A percentile compares a stretch with the other conserved stretches of the same genome.
These are phyloP conservation scores for Martes martes DNA, from an alignment of 2,113 vertebrate genomes.

Conservation along the genomic window DNA sequence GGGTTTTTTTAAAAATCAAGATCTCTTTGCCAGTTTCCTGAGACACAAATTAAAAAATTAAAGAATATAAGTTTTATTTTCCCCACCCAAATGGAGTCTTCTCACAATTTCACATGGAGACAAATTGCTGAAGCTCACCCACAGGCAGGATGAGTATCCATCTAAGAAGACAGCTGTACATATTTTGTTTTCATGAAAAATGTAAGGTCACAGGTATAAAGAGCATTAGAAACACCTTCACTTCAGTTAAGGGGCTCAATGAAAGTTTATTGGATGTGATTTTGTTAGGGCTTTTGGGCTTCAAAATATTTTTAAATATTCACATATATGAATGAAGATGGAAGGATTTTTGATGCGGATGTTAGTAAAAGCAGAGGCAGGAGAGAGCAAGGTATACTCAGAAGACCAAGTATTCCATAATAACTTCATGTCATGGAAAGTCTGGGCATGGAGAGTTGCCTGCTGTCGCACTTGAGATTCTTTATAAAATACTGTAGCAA, in stretches of 20 bases:
- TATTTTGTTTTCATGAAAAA: neutral
- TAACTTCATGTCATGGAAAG: neutral
- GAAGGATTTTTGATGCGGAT: neutral
- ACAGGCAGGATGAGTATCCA: neutral
- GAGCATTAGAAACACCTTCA: neutral
- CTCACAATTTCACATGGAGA: neutral
- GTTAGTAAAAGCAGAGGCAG: neutral
- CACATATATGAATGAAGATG: neutral
- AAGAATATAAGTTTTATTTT: neutral
- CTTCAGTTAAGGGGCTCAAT: neutral
- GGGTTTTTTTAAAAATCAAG: neutral
- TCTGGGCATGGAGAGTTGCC: neutral
- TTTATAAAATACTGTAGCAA: neutral
- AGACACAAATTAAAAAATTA: conserved; percentile 11
- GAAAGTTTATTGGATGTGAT: neutral
- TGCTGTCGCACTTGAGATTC: neutral
- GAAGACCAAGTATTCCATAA: neutral
- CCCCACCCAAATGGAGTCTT: neutral
- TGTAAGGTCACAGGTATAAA: neutral
- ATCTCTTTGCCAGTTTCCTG: neutral
- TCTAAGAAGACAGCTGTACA: neutral
- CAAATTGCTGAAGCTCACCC: neutral
- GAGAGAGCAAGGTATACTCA: neutral
- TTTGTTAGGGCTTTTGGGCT: neutral
- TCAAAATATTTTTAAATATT: conserved; percentile 2